A percentile compares a stretch with the other conserved stretches of the same genome.
Conservation (phyloP, 92 coral and sea anemone species). For the Epizoanthus fatuus region DNA sequence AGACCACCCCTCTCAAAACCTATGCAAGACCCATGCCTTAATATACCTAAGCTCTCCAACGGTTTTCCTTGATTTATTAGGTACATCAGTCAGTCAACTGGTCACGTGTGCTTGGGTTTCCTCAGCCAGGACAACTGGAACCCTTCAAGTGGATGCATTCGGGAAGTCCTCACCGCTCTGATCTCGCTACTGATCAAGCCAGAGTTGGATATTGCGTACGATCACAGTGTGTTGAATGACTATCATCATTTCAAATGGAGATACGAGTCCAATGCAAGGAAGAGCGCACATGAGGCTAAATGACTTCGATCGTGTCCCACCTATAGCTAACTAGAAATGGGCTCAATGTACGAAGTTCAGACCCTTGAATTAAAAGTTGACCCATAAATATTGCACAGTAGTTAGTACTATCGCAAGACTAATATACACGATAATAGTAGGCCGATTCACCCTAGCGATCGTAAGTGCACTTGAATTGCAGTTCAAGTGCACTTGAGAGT, state of each 20-base stretch:
- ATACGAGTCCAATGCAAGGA: conserved; percentile 64
- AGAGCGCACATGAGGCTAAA: conserved; percentile 54
- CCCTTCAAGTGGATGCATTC: conserved; percentile 73
- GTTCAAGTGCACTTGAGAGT: no score
- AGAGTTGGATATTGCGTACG: conserved; percentile 59
- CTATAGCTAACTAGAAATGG: no score
- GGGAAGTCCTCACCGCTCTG: conserved; percentile 69
- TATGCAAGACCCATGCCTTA: no score
- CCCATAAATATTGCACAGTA: no score
- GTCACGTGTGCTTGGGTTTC: conserved; percentile 83
- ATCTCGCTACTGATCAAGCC: conserved; percentile 73
- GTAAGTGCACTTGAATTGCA: no score
- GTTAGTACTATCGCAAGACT: no score
- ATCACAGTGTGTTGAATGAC: conserved; percentile 49
- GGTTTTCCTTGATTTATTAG: conserved; percentile 13
- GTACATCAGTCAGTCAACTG: conserved; percentile 74
- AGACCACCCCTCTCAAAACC: no score
- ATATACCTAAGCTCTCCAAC: background rate
- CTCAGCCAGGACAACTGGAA: conserved; percentile 71
- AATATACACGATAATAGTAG: no score
- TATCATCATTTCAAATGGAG: conserved; percentile 26
- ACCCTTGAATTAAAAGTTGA: no score
- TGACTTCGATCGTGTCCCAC: background rate
- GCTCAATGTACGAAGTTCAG: no score
- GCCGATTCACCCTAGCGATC: no score